These are phyloP conservation scores for Leptopilina drosophilae DNA, from an alignment of 2,888 invertebrate genomes.

Conservation along the genomic window DNA sequence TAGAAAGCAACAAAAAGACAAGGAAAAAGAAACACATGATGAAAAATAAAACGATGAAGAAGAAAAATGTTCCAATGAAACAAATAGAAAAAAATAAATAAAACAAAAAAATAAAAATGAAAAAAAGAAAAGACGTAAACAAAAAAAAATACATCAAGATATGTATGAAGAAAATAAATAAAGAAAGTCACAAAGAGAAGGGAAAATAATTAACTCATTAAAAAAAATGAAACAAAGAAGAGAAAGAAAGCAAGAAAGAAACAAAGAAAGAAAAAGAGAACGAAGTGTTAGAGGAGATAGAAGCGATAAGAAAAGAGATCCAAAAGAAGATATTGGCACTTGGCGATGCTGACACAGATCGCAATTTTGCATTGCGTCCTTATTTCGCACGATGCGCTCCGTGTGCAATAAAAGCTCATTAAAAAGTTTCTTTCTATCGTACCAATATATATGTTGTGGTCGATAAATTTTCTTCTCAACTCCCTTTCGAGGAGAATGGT, in stretches of 20 bases:
- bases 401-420: conserved; percentile 27
- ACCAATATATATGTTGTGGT: conserved; percentile 5
- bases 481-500: conserved; percentile 9
- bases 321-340: conserved; percentile 34
- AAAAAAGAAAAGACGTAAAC: too few species aligned
- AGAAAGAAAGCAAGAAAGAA: too few species aligned
- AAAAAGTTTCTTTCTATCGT: background rate
- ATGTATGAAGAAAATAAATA: too few species aligned
- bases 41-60: too few species aligned
- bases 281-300: background rate
- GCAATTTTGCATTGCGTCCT: conserved; percentile 30
- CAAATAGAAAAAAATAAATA: too few species aligned
- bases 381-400: background rate
- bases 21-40: too few species aligned
- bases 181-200: too few species aligned
- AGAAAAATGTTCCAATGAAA: too few species aligned
- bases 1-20: too few species aligned
- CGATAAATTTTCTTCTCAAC: conserved; percentile 45
- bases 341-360: conserved; percentile 52
- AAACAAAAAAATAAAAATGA: too few species aligned
- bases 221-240: too few species aligned
- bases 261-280: background rate
- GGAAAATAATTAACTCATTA: background rate
- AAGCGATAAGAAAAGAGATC: background rate
- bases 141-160: too few species aligned